Percentiles rank a stretch among this genome's conserved stretches.
Evolutionary conservation across 2,797 vertebrate species (phyloP).

Genomic region (Dendrocincla fuliginosa): DNA sequence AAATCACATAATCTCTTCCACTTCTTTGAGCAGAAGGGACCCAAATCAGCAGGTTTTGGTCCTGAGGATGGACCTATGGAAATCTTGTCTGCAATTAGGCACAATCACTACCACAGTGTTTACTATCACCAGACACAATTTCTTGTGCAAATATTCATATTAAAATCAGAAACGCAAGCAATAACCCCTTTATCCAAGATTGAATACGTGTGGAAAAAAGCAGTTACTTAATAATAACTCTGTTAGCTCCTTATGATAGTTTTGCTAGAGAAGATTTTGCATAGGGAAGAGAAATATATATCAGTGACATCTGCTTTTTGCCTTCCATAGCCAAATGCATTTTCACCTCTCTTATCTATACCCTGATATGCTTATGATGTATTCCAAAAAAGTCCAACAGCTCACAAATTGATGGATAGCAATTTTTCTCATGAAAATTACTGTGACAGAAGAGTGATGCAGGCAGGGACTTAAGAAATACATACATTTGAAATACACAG

Average conservation of each 20-base stretch:
- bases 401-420: conserved; percentile 22
- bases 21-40: background rate
- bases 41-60: background rate
- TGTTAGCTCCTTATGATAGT: background rate
- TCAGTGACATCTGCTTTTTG: background rate
- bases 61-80: background rate
- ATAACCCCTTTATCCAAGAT: background rate
- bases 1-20: background rate
- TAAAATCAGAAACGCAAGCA: background rate
- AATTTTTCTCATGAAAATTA: conserved; percentile 47
- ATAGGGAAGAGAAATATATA: background rate
- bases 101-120: background rate
- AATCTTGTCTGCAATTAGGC: background rate
- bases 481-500: background rate
- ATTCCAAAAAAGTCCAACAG: conserved; percentile 4
- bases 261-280: background rate
- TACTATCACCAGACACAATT: background rate
- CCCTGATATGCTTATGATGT: background rate
- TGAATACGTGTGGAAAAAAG: background rate
- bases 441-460: conserved; percentile 1
- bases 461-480: conserved; percentile 2
- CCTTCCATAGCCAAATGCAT: background rate
- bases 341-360: conserved; percentile 17
- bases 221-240: background rate
- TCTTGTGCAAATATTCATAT: background rate